Evolutionary conservation across 2,113 vertebrate genomes (phyloP), one percentile per base, ranked within the genome.

Genomic region (Prinia subflava): DNA sequence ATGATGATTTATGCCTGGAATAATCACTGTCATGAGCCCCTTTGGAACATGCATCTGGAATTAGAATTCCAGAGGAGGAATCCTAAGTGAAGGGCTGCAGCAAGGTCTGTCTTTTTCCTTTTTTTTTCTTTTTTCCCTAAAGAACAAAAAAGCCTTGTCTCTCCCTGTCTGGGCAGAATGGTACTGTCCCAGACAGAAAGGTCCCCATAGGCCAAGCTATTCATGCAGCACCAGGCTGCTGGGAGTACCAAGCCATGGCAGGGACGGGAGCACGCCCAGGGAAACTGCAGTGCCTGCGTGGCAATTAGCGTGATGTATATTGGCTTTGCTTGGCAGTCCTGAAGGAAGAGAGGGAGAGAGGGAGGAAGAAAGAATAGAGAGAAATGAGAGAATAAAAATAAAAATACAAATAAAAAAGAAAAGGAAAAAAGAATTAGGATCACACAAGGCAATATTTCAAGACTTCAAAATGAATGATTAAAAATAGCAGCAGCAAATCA

Each of bases 101-200:
- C 23, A 92, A 79, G 59, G 30, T 82, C 44, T 82, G 68, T 33
- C 13, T 44, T 74, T 47, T 27, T 18, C 12, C 22, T 25, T 20
- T 56, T 8, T 22, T 30, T 39, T 19, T 30, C 23, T n/a, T 57
- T 35, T 37, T 25, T 59, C 28, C 1, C 56, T 84, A 14, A 89
- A 86, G 92, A 96, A 96, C 73, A 96, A 81, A 89, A 95, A 91
- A 56, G 7, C 10, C 35, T 33, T 7, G 55, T 76, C 89, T 95
- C 97, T 98, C 98, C 98, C 98, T 97, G 98, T 98, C 98, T 98
- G 94, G 94, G 71, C 9, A 11, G 88, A 98, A 98, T 98, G 98
- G 98, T 98, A 97, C 92, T 96, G 96, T 92, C 98, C 97, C 96
- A 98, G 98, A 98, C 98, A 93, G 92, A 96, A 96, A 97, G 95